A percentile compares a stretch with the other conserved stretches of the same genome.
phyloP scores from a whole-genome alignment of 2,888 invertebrate genomes.

The Phortica okadai region DNA sequence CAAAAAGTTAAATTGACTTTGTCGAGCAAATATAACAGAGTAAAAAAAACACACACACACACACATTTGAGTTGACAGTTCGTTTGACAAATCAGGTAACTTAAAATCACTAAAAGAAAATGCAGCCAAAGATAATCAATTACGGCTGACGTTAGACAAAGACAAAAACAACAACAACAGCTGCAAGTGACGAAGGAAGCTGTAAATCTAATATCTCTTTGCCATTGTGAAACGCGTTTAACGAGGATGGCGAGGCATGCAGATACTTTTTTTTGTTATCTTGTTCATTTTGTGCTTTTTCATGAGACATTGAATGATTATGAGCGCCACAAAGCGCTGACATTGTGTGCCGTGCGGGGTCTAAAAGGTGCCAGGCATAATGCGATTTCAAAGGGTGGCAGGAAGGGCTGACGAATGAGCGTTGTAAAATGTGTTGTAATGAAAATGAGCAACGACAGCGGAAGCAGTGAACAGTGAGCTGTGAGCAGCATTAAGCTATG shows the following conservation, averaged over 20 bases:
- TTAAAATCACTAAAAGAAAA: not conserved
- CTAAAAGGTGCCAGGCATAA: not conserved
- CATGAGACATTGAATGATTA: slow-evolving; percentile 23
- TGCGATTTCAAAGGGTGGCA: too few relatives aligned
- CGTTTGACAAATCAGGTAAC: not conserved
- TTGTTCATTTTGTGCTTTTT: not conserved
- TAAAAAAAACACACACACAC: not conserved
- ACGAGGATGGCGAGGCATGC: not conserved
- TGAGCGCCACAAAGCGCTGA: slow-evolving; percentile 1
- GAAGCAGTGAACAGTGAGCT: not conserved
- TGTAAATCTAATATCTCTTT: slow-evolving; percentile 8
- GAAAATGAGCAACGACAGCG: slow-evolving; percentile 12
- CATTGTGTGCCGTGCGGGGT: not conserved
- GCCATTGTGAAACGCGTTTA: not conserved
- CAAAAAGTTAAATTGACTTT: slow-evolving; percentile 5
- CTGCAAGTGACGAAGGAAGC: not conserved
- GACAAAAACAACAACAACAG: not conserved
- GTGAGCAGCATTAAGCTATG: not conserved
- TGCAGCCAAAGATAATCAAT: slow-evolving; percentile 6
- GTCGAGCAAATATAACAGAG: not conserved
- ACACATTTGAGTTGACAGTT: not conserved
- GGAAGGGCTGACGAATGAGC: too few relatives aligned
- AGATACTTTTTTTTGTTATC: not conserved
- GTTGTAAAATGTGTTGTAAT: slow-evolving; percentile 4
- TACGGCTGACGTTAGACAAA: not conserved